Conservation (phyloP, 1,140 invertebrate genomes). For the Watersipora subatra region DNA sequence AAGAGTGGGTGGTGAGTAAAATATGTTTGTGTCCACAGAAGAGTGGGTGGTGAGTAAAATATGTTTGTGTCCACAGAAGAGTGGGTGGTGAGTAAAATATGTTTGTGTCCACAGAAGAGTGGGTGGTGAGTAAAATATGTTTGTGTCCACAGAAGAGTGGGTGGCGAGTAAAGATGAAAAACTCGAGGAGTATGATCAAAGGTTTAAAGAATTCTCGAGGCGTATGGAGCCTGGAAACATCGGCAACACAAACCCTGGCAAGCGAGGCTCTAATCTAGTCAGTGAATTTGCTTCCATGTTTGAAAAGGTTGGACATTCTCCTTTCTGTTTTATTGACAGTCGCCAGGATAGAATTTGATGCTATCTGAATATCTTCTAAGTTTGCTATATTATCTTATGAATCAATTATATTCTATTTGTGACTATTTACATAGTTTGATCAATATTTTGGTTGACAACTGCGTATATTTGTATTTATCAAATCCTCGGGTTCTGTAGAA, state of each 20-base stretch:
- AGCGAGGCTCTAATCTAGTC: slow-evolving; percentile 64
- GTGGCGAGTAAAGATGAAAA: neutral
- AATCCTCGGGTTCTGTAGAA: no score
- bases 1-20: no score
- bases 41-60: no score
- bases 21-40: no score
- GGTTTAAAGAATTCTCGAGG: neutral
- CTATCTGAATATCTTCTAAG: no score
- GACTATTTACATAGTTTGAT: neutral
- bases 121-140: no score
- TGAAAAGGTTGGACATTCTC: neutral
- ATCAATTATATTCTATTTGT: neutral
- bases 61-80: no score
- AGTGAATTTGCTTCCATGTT: slow-evolving; percentile 64
- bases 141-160: neutral
- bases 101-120: no score
- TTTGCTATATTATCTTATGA: neutral
- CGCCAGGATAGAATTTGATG: neutral
- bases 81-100: no score
- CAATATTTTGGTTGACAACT: no score
- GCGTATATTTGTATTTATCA: no score
- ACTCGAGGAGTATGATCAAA: neutral
- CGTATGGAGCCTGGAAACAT: slow-evolving; percentile 3
- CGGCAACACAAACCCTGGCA: neutral
- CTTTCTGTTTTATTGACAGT: neutral